phyloP scores from a whole-genome alignment of 2,888 invertebrate species.

The Andrena flavipes region DNA sequence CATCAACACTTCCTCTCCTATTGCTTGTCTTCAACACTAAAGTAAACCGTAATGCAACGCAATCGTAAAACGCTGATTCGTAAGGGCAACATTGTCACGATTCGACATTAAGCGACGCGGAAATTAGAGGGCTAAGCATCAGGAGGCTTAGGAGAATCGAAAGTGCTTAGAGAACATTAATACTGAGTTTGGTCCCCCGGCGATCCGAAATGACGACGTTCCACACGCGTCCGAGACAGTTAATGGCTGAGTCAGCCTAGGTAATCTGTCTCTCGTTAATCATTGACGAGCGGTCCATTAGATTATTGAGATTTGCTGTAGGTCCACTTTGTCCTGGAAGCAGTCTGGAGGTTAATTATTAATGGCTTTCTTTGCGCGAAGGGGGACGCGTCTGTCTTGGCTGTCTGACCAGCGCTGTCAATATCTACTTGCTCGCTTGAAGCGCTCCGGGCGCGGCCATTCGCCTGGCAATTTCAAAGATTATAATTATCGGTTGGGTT shows the following conservation, averaged over 20 bases:
- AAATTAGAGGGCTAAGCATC: conserved; percentile 23
- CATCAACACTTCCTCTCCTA: no score
- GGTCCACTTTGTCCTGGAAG: conserved; percentile 12
- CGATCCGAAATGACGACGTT: conserved; percentile 20
- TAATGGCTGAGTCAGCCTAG: conserved; percentile 48
- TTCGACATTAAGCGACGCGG: conserved; percentile 18
- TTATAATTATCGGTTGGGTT: no score
- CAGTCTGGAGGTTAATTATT: conserved; percentile 33
- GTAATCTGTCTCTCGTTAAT: conserved; percentile 46
- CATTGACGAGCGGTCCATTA: conserved; percentile 49
- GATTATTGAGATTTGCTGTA: conserved; percentile 41
- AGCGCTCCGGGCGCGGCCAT: neutral
- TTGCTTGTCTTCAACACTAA: no score
- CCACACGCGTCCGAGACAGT: conserved; percentile 1
- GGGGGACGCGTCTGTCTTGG: neutral
- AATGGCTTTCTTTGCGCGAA: neutral
- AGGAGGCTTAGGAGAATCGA: conserved; percentile 46
- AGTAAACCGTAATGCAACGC: no score
- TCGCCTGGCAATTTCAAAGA: no score
- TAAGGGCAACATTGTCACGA: neutral
- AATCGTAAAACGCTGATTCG: neutral
- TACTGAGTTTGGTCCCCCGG: conserved; percentile 17
- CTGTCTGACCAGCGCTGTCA: conserved; percentile 1
- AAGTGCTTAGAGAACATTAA: conserved; percentile 51
- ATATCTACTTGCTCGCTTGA: conserved; percentile 1